Evolutionary conservation across 2,888 invertebrate species (phyloP).

Genomic region (Mythimna pallens): DNA sequence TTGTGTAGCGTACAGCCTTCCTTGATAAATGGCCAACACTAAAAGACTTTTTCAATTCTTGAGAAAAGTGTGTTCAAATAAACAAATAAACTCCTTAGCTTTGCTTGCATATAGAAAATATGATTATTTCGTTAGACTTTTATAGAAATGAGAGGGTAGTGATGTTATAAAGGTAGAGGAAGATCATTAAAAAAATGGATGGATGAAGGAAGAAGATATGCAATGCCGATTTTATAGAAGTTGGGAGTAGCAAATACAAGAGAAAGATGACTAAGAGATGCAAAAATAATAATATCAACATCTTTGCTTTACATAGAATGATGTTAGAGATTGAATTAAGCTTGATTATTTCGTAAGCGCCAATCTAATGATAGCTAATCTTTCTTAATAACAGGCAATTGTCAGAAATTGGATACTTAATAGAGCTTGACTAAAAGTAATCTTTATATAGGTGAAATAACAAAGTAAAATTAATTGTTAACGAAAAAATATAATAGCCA

Average conservation of each 20-base stretch:
- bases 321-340: conserved; percentile 13
- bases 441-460: not conserved
- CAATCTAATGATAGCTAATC: conserved; percentile 16
- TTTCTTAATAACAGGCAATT: conserved; percentile 35
- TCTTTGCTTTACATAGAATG: not conserved
- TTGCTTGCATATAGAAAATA: not conserved
- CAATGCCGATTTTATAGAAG: not conserved
- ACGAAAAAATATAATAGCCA: not conserved
- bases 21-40: too few relatives aligned
- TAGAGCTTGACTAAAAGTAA: conserved; percentile 11
- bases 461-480: not conserved
- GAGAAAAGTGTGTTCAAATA: too few relatives aligned
- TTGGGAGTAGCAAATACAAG: not conserved
- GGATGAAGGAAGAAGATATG: not conserved
- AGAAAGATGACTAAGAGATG: not conserved
- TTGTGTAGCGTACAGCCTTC: too few relatives aligned
- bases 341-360: not conserved
- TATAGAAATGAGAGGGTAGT: not conserved
- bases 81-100: too few relatives aligned
- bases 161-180: not conserved
- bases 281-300: not conserved
- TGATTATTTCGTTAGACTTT: not conserved
- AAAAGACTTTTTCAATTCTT: too few relatives aligned
- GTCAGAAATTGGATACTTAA: conserved; percentile 19
- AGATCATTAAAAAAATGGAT: not conserved